Evolutionary conservation across 2,113 vertebrate genomes (phyloP), one percentile per base, ranked within the genome.

Genomic region (Pteropus alecto): DNA sequence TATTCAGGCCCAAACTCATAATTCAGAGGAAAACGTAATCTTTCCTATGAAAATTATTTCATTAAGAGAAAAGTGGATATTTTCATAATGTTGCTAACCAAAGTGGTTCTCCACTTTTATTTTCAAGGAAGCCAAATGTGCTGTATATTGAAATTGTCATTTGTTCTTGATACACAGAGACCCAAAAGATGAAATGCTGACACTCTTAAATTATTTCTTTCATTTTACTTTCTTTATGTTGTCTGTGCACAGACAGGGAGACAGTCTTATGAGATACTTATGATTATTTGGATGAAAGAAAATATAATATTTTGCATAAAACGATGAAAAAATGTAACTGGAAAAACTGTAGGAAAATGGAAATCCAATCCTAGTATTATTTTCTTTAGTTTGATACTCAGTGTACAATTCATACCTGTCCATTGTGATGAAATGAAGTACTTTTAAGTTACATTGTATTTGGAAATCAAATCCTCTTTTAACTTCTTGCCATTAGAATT

Each of bases 261-360:
- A 74, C 2, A 83, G 79, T 85, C 43, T 51, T 71, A 71, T 51
- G 65, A 82, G 13, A 79, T 41, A 94, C 14, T 77, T 92, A 73
- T 63, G 26, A 73, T 95, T 82, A 94, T 84, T 83, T 85, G 79
- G 76, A 83, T 89, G 9, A 91, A 91, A 90, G 13, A 94, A 94
- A 83, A 71, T 46, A 60, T 24, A 79, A 24, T 93, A 46, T 30
- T 68, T 95, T 93, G 38, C 24, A 71, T 90, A 28, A 94, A 60
- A 76, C 90, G 15, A 78, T 95, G 61, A 95, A 56, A 90, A 93
- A 93, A 33, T 83, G 5, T 79, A 87, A 92, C 22, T 73, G 21
- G 11, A 26, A 87, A 71, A 84, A 58, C 10, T 41, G 2, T 15
- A 38, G 13, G 38, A 46, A 78, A 91, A 54, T 70, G 9, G 5